These are phyloP conservation scores for Corythornis madagascariensis DNA, from an alignment of 2,113 vertebrate genomes.

Conservation along the genomic window DNA sequence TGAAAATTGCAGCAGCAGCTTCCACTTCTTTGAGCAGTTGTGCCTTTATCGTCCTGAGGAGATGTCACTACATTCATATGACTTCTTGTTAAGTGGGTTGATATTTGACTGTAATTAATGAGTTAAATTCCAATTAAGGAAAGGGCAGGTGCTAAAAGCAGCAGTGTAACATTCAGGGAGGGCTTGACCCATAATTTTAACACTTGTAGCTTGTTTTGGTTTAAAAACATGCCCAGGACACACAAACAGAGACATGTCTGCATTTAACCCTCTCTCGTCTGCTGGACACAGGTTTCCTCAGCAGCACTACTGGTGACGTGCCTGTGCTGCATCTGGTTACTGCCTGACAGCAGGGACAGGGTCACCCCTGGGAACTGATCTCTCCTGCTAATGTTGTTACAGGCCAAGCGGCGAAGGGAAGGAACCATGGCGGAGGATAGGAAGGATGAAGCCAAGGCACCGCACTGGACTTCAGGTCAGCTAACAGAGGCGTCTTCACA, in stretches of 20 bases:
- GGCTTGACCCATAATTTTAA: not conserved
- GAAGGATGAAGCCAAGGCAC: constrained; percentile 88
- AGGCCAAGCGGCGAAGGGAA: constrained; percentile 52
- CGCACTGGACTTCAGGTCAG: constrained; percentile 90
- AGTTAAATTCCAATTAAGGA: not conserved
- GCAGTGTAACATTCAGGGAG: not conserved
- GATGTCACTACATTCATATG: not conserved
- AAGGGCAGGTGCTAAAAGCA: not conserved
- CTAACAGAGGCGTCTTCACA: constrained; percentile 77
- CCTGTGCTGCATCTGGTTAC: not conserved
- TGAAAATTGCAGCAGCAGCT: not conserved
- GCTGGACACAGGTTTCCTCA: accelerated
- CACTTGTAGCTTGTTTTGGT: not conserved
- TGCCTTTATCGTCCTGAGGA: not conserved
- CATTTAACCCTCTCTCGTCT: not conserved
- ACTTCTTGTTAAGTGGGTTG: not conserved
- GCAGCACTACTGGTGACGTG: not conserved
- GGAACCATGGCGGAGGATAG: constrained; percentile 91
- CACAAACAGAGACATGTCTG: not conserved
- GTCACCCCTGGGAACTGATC: not conserved
- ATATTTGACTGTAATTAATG: not conserved
- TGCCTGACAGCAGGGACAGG: not conserved
- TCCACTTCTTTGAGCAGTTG: not conserved
- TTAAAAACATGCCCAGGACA: not conserved
- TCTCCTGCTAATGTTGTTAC: constrained; percentile 43